These are phyloP conservation scores for Xerus inauris DNA, from an alignment of 2,113 vertebrate species.

Conservation along the genomic window DNA sequence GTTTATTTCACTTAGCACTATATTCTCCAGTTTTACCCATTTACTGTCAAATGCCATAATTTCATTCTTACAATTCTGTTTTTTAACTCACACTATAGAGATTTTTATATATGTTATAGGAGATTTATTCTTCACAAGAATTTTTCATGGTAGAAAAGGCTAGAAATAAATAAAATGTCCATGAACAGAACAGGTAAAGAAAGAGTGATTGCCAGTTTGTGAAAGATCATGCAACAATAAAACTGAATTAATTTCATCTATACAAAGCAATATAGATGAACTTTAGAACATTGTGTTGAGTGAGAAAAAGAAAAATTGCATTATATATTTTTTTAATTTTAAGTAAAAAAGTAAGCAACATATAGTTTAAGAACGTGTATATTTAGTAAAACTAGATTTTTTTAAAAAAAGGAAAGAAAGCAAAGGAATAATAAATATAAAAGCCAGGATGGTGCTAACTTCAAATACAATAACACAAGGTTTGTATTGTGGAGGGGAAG, in stretches of 20 bases:
- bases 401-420: not conserved
- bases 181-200: not conserved
- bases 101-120: not conserved
- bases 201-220: not conserved
- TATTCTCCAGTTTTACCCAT: too few relatives aligned
- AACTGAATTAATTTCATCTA: not conserved
- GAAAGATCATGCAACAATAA: not conserved
- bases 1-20: too few relatives aligned
- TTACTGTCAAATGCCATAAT: too few relatives aligned
- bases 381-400: slow-evolving; percentile 20
- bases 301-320: not conserved
- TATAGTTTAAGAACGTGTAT: slow-evolving; percentile 56
- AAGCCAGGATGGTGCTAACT: not conserved
- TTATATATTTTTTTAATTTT: slow-evolving; percentile 49
- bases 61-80: not conserved
- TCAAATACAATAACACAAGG: not conserved
- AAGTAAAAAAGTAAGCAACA: slow-evolving; percentile 60
- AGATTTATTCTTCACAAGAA: not conserved
- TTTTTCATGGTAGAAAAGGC: not conserved
- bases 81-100: not conserved
- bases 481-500: not conserved
- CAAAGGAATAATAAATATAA: slow-evolving; percentile 2
- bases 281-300: not conserved
- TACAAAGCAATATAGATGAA: not conserved
- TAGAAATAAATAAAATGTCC: not conserved